A percentile compares a stretch with the other conserved stretches of the same genome.
Conservation (phyloP, 2,888 invertebrate genomes). For the Strigamia crassipes region DNA sequence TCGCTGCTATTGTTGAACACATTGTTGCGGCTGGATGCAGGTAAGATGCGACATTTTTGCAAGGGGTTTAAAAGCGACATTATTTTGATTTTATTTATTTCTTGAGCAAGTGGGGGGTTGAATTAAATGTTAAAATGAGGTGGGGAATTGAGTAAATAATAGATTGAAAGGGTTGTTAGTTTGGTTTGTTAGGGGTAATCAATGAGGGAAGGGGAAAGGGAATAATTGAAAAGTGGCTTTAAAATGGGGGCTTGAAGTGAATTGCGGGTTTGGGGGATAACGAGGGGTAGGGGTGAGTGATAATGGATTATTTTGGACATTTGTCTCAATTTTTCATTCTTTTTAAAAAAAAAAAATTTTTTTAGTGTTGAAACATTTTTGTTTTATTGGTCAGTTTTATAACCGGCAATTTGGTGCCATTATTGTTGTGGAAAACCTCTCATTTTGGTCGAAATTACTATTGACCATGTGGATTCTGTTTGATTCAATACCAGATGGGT, state of each 20-base stretch:
- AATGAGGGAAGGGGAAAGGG: not conserved
- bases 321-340: conserved; percentile 3
- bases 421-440: not conserved
- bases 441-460: not conserved
- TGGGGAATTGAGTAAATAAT: not conserved
- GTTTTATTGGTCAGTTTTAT: conserved; percentile 33
- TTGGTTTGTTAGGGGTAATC: not conserved
- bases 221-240: not conserved
- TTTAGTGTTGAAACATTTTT: not conserved
- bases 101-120: not conserved
- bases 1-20: conserved; percentile 26
- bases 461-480: not conserved
- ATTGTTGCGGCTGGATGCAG: conserved; percentile 29
- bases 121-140: not conserved
- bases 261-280: not conserved
- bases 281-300: not conserved
- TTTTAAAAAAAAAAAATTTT: not conserved
- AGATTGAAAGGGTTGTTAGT: not conserved
- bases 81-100: not conserved
- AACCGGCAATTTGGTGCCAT: not conserved
- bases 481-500: conserved; percentile 8
- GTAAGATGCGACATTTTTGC: not conserved
- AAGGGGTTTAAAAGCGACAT: not conserved
- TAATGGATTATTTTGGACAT: not conserved
- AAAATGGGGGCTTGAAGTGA: not conserved